Evolutionary conservation across 2,113 vertebrate genomes (phyloP).

Genomic region (Pithys albifrons): DNA sequence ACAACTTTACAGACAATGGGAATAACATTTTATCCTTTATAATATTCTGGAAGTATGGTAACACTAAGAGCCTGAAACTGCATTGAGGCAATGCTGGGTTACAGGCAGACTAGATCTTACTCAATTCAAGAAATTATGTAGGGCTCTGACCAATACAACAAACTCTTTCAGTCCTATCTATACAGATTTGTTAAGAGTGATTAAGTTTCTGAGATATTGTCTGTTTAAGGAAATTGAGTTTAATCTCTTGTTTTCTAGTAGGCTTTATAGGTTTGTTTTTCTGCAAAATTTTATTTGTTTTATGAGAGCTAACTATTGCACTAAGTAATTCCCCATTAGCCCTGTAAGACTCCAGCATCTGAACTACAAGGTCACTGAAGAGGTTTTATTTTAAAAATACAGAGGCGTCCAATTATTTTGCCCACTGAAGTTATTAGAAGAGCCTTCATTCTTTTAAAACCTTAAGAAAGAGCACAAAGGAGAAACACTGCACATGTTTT

Average conservation of each 20-base stretch:
- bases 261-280: not conserved
- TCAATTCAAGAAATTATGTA: not conserved
- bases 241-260: not conserved
- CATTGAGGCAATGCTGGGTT: not conserved
- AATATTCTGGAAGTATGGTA: not conserved
- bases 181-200: not conserved
- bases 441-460: not conserved
- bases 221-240: not conserved
- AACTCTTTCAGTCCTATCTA: not conserved
- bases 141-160: not conserved
- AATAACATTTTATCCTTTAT: not conserved
- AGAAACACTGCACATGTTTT: not conserved
- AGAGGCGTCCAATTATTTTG: not conserved
- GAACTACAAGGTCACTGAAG: not conserved
- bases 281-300: not conserved
- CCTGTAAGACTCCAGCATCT: not conserved
- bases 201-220: not conserved
- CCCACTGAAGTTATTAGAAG: not conserved
- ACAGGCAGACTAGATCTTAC: accelerated
- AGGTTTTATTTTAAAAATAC: not conserved
- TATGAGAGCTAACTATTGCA: not conserved
- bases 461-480: not conserved
- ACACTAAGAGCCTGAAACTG: not conserved
- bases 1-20: not conserved
- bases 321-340: not conserved